These are phyloP conservation scores for Mastigias papua DNA, from an alignment of 30 jellyfish, hydroid and myxozoan species.

Conservation along the genomic window DNA sequence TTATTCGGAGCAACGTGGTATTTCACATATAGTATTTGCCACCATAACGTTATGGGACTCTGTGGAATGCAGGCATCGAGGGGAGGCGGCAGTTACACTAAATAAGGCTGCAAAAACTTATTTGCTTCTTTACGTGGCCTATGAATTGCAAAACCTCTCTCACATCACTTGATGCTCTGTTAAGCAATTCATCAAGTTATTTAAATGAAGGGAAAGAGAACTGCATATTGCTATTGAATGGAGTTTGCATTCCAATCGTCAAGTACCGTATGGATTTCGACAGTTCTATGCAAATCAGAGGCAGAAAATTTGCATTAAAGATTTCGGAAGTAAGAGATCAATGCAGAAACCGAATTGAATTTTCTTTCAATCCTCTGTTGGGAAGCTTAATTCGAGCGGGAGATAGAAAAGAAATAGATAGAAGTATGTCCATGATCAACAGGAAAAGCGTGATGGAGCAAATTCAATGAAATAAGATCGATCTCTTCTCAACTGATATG, in stretches of 20 bases:
- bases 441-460: constrained; percentile 46
- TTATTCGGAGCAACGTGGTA: too few species aligned
- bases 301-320: constrained; percentile 16
- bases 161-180: too few species aligned
- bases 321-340: constrained; percentile 49
- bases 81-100: too few species aligned
- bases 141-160: too few species aligned
- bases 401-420: constrained; percentile 19
- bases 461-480: background rate
- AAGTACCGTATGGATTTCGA: background rate
- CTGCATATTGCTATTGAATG: background rate
- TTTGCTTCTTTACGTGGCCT: too few species aligned
- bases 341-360: constrained; percentile 40
- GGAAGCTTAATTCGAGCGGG: constrained; percentile 49
- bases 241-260: background rate
- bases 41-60: too few species aligned
- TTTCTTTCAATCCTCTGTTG: constrained; percentile 3
- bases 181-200: background rate
- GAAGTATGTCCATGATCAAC: constrained; percentile 20
- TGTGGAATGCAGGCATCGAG: too few species aligned
- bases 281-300: background rate
- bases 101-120: too few species aligned
- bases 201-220: too few species aligned
- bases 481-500: background rate
- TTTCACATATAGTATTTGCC: too few species aligned